These are phyloP conservation scores for Reticulitermes speratus DNA, from an alignment of 1,140 invertebrate species.

Conservation along the genomic window DNA sequence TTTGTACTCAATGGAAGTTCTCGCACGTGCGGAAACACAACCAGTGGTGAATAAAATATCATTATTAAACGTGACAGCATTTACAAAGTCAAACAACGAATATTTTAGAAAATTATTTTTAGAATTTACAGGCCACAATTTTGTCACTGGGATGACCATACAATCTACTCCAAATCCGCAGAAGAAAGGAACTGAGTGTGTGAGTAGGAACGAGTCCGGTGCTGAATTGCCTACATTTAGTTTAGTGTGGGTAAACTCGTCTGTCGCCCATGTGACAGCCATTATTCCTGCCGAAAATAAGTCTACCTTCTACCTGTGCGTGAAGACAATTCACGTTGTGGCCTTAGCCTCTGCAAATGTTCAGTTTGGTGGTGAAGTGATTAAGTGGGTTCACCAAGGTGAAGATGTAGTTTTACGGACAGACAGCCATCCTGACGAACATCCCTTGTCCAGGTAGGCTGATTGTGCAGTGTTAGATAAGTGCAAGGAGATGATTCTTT, in stretches of 20 bases:
- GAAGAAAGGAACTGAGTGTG: conserved; percentile 26
- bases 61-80: conserved; percentile 21
- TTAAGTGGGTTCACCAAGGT: conserved; percentile 31
- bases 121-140: conserved; percentile 26
- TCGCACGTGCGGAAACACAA: not conserved
- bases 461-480: too few species aligned
- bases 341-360: conserved; percentile 13
- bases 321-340: conserved; percentile 2
- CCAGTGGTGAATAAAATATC: conserved; percentile 24
- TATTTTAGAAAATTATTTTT: conserved; percentile 27
- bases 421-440: not conserved
- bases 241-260: not conserved
- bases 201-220: not conserved
- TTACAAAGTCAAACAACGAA: conserved; percentile 30
- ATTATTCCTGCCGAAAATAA: conserved; percentile 4
- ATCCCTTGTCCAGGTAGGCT: not conserved
- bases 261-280: conserved; percentile 23
- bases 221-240: not conserved
- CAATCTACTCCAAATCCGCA: not conserved
- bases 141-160: conserved; percentile 26
- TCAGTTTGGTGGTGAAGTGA: conserved; percentile 31
- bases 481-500: too few species aligned
- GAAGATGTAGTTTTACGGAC: conserved; percentile 24
- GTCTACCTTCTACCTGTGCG: not conserved
- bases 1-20: conserved; percentile 24